Evolutionary conservation across 2,888 invertebrate genomes (phyloP), one percentile per base, ranked within the genome.

Genomic region (Tenthredo amoena): DNA sequence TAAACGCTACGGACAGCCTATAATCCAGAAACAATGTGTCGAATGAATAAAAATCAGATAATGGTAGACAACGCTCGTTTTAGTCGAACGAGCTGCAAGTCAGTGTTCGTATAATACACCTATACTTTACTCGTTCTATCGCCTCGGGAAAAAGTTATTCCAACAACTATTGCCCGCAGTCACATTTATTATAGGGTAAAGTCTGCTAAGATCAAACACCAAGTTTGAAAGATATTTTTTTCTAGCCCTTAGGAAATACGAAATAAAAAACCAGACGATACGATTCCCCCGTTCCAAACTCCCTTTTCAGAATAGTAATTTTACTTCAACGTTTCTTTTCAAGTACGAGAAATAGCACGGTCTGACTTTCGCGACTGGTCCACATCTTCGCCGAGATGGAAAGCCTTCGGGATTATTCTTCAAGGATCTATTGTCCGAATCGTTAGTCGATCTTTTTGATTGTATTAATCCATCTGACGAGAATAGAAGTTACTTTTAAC

Each of bases 1-100:
- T 88, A 87, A 86, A 86, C 87, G 86, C 85, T 84, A 71, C 87
- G 84, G 89, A 88, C 89, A 90, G 88, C 89, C 89, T 86, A 87
- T 89, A 90, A 90, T 90, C 88, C 89, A 89, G 89, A 90, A 90
- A 90, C 90, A 90, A 90, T 90, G 90, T 89, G 87, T 87, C 87
- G 89, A 90, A 89, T 89, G 89, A 89, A 90, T 89, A 90, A 89
- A 89, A 90, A 89, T 89, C 87, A 88, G 88, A 90, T 90, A 90
- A 90, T 90, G 86, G 87, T 87, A 88, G 88, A 85, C 85, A 87
- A 85, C 74, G 84, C 47, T 83, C 43, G 84, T 68, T n/a, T 40
- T 47, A 65, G 81, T 81, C 43, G 37, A 68, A 83, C 83, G 68
- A 83, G 83, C 83, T 83, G 10, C 18, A 18, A 74, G n/a, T 74